Percentiles rank a stretch among this genome's conserved stretches.
Conservation (phyloP, 2,113 vertebrate genomes). For the Piaya cayana region DNA sequence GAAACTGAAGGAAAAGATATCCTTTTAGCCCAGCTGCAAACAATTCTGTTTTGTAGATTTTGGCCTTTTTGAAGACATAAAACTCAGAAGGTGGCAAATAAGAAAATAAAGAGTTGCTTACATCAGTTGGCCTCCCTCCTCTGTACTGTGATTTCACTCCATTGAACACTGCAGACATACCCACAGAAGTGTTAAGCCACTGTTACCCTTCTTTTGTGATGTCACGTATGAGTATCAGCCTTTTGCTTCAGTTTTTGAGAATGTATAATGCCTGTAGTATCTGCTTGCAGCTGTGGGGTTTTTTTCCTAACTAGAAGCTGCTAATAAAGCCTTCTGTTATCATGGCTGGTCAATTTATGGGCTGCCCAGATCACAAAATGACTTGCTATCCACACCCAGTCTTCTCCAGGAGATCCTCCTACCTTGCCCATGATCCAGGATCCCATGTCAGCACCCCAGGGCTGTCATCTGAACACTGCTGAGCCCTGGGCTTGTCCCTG, state of each 20-base stretch:
- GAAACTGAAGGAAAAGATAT: background rate
- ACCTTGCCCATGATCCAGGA: background rate
- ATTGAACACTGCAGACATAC: background rate
- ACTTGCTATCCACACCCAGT: background rate
- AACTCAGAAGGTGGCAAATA: background rate
- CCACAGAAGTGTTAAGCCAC: background rate
- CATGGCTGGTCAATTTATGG: background rate
- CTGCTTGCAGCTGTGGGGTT: background rate
- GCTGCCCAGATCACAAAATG: background rate
- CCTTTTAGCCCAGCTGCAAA: background rate
- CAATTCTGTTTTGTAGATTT: background rate
- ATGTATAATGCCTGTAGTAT: background rate
- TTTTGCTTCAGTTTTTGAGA: background rate
- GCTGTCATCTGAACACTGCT: too few relatives aligned
- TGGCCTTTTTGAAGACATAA: background rate
- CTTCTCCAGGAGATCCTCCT: background rate
- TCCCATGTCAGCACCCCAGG: too few relatives aligned
- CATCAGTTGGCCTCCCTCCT: background rate
- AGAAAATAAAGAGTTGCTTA: background rate
- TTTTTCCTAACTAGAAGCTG: background rate
- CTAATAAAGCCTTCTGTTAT: background rate
- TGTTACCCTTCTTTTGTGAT: background rate
- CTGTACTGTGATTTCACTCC: background rate
- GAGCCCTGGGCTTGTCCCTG: too few relatives aligned
- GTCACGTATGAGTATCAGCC: accelerated